phyloP scores from a whole-genome alignment of 1,140 invertebrate genomes.

The Magallana gigas region DNA sequence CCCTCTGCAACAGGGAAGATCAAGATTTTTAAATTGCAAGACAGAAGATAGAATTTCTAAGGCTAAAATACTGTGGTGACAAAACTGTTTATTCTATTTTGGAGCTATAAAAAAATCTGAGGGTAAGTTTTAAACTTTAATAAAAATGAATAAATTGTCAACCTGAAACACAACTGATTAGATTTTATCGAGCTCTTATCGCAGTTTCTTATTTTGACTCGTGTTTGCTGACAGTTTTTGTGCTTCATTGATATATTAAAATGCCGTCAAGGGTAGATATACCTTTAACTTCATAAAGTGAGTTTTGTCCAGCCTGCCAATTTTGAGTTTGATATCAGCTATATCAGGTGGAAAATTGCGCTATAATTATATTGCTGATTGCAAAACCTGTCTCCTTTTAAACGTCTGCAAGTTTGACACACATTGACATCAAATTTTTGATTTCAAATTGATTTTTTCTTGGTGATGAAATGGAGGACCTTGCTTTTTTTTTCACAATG shows the following conservation, averaged over 20 bases:
- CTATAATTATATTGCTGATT: neutral
- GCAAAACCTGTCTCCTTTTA: neutral
- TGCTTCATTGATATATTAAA: slow-evolving; percentile 15
- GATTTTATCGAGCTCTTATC: slow-evolving; percentile 32
- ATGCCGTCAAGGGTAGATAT: neutral
- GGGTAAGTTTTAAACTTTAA: neutral
- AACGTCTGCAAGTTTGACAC: slow-evolving; percentile 14
- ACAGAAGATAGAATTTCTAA: too few relatives aligned
- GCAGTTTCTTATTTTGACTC: slow-evolving; percentile 22
- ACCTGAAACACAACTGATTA: neutral
- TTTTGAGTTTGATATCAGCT: slow-evolving; percentile 1
- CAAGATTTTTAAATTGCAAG: too few relatives aligned
- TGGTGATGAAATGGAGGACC: neutral
- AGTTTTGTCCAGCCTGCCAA: neutral
- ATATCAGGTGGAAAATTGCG: slow-evolving; percentile 25
- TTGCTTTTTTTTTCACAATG: neutral
- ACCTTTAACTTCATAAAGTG: slow-evolving; percentile 18
- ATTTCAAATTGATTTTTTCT: slow-evolving; percentile 21
- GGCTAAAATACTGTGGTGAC: too few relatives aligned
- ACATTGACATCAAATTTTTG: neutral
- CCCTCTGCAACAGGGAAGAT: too few relatives aligned
- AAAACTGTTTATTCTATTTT: neutral
- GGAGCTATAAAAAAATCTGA: neutral
- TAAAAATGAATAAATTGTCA: neutral
- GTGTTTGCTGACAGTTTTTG: slow-evolving; percentile 22